Conservation (phyloP, 2,888 invertebrate species). For the Brachypterus glaber region DNA sequence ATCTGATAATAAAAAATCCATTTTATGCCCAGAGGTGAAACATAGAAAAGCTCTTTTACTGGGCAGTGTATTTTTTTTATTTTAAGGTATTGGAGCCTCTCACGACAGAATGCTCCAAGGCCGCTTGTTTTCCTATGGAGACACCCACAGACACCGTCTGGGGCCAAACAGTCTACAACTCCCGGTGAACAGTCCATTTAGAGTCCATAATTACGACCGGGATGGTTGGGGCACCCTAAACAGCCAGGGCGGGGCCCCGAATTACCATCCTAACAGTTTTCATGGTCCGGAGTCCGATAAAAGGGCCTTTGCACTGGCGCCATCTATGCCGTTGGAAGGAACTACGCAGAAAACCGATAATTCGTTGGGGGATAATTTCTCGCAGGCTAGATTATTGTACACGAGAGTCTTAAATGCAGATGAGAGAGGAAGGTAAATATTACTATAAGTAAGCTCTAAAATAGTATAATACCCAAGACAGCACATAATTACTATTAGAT, state of each 20-base stretch:
- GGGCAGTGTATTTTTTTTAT: too few species aligned
- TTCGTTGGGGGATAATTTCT: conserved; percentile 70
- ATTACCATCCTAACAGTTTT: conserved; percentile 96
- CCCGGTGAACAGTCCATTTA: conserved; percentile 88
- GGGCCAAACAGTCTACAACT: conserved; percentile 87
- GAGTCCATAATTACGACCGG: conserved; percentile 71
- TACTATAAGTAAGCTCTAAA: too few species aligned
- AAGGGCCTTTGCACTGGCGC: conserved; percentile 50
- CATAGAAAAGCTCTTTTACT: too few species aligned
- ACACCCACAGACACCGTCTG: conserved; percentile 83
- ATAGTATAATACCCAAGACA: too few species aligned
- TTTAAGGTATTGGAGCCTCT: conserved; percentile 74
- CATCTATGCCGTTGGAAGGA: conserved; percentile 53
- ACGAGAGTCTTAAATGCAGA: conserved; percentile 62
- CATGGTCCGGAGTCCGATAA: conserved; percentile 70
- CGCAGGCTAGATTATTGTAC: conserved; percentile 78
- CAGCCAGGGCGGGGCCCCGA: conserved; percentile 87
- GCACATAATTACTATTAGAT: too few species aligned
- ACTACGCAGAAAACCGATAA: conserved; percentile 72
- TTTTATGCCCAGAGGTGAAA: too few species aligned
- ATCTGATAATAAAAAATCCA: too few species aligned
- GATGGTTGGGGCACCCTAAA: conserved; percentile 59
- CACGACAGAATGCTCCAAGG: conserved; percentile 91
- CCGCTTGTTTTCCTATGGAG: conserved; percentile 78
- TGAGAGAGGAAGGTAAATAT: conserved; percentile 59